A percentile compares a stretch with the other conserved stretches of the same genome.
These are phyloP conservation scores for Chrysomallon squamiferum DNA, from an alignment of 1,140 invertebrate species.

Conservation along the genomic window DNA sequence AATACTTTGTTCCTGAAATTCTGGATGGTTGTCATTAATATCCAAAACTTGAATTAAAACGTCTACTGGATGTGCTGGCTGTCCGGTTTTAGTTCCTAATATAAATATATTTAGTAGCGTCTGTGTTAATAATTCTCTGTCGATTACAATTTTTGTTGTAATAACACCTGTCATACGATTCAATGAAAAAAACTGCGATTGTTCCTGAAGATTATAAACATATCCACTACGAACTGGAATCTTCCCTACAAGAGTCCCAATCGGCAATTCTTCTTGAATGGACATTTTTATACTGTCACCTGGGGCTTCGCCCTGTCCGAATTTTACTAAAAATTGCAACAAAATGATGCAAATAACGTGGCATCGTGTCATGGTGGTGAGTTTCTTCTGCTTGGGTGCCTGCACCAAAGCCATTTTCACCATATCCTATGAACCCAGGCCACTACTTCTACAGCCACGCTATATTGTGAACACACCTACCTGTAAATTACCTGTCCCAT, in stretches of 20 bases:
- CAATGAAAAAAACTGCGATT: conserved; percentile 29
- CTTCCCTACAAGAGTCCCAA: conserved; percentile 22
- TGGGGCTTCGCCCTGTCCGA: conserved; percentile 35
- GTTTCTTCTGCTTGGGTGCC: neutral
- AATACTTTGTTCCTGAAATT: conserved; percentile 67
- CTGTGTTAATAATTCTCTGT: conserved; percentile 32
- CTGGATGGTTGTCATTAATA: conserved; percentile 91
- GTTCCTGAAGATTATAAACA: conserved; percentile 28
- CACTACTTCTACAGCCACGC: too few species aligned
- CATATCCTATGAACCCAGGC: too few species aligned
- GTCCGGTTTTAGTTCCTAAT: conserved; percentile 16
- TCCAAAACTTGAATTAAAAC: conserved; percentile 66
- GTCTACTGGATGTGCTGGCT: conserved; percentile 30
- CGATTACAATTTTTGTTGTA: conserved; percentile 28
- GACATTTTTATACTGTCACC: conserved; percentile 20
- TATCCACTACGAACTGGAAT: conserved; percentile 16
- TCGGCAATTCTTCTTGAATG: conserved; percentile 21
- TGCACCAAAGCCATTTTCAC: too few species aligned
- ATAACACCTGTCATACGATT: conserved; percentile 27
- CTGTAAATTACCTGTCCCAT: too few species aligned
- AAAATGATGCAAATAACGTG: conserved; percentile 23
- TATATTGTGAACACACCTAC: too few species aligned
- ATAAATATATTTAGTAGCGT: conserved; percentile 32
- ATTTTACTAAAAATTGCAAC: conserved; percentile 31
- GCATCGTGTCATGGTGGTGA: conserved; percentile 9